A percentile compares a stretch with the other conserved stretches of the same genome.
These are phyloP conservation scores for Calameuta pallipes DNA, from an alignment of 2,888 invertebrate genomes.

Conservation along the genomic window DNA sequence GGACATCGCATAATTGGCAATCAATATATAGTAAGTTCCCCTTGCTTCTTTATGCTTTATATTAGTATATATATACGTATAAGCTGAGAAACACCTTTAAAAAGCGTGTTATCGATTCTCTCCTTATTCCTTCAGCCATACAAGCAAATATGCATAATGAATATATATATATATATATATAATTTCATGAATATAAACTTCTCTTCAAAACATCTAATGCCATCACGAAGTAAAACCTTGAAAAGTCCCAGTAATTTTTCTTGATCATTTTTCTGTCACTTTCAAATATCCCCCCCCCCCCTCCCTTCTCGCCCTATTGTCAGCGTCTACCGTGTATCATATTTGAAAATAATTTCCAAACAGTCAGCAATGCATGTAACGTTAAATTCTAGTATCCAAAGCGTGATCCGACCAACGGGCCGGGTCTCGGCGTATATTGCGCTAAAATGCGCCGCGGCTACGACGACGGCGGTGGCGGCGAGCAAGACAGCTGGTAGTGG, in stretches of 20 bases:
- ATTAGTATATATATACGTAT: not conserved
- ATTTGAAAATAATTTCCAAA: not conserved
- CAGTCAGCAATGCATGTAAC: not conserved
- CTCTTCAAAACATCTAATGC: not conserved
- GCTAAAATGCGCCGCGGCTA: not conserved
- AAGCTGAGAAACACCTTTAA: not conserved
- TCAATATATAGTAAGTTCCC: not conserved
- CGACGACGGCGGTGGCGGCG: not conserved
- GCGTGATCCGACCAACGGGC: not conserved
- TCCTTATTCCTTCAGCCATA: not conserved
- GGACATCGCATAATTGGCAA: not conserved
- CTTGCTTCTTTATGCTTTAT: not conserved
- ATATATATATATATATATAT: not conserved
- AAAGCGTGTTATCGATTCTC: not conserved
- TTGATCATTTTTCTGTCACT: not conserved
- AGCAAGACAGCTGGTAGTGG: constrained; percentile 32
- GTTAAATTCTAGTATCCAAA: not conserved
- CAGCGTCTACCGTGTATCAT: not conserved
- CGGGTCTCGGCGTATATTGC: not conserved
- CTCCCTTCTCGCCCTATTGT: not conserved
- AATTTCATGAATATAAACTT: not conserved
- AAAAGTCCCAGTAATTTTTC: not conserved
- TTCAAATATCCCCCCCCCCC: not conserved
- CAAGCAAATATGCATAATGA: not conserved
- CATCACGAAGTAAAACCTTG: not conserved